Percentiles rank a stretch among this genome's conserved stretches.
Conservation (phyloP, 2,113 vertebrate genomes). For the Rutilus rutilus region DNA sequence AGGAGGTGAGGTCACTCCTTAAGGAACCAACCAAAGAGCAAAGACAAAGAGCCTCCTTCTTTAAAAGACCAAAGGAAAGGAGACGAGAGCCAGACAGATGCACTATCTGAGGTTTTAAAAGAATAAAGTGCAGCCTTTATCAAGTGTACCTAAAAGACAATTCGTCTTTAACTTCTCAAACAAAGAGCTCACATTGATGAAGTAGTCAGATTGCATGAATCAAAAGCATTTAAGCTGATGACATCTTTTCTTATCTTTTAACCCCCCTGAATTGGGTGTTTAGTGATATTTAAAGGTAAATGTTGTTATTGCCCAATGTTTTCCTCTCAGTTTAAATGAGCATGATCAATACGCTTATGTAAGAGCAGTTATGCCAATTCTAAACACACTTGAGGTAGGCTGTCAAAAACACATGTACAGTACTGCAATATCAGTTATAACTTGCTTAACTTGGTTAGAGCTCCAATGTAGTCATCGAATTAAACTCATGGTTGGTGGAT, state of each 20-base stretch:
- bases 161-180: background rate
- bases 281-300: background rate
- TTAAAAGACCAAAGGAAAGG: background rate
- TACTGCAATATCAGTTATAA: background rate
- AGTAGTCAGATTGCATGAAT: background rate
- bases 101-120: slow-evolving; percentile 11
- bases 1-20: background rate
- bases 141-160: slow-evolving; percentile 20
- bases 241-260: background rate
- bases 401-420: background rate
- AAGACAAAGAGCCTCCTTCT: background rate
- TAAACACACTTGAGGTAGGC: background rate
- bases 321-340: background rate
- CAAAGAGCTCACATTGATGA: slow-evolving; percentile 12
- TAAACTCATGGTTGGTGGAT: background rate
- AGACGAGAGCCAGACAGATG: slow-evolving; percentile 10
- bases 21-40: slow-evolving; percentile 14
- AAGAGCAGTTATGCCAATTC: background rate
- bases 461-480: background rate
- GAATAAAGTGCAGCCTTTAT: slow-evolving; percentile 23
- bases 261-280: background rate
- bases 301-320: background rate
- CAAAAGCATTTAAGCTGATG: background rate
- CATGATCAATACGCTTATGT: background rate
- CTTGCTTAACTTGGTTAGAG: background rate